Conservation (phyloP, 2,888 invertebrate genomes). For the Drosophila mayaguana region DNA sequence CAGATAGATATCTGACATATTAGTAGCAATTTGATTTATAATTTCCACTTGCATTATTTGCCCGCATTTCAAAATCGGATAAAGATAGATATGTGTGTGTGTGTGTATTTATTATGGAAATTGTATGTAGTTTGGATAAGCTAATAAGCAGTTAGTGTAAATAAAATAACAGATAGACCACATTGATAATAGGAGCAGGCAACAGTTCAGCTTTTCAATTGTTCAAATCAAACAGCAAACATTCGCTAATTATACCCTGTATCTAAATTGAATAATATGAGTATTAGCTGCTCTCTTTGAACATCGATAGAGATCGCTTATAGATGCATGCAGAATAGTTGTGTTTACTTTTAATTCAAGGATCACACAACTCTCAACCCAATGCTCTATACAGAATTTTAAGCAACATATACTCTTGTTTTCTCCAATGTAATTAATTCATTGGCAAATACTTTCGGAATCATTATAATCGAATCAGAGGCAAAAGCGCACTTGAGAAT, state of each 20-base stretch:
- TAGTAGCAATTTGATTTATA: constrained; percentile 62
- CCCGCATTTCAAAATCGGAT: constrained; percentile 43
- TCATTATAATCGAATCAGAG: constrained; percentile 27
- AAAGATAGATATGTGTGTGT: constrained; percentile 1
- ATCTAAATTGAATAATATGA: background rate
- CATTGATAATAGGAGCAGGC: background rate
- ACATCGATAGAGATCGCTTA: background rate
- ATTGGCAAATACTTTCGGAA: constrained; percentile 5
- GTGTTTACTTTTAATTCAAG: too few species aligned
- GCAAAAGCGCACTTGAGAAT: constrained; percentile 22
- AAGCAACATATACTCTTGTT: background rate
- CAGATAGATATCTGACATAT: constrained; percentile 62
- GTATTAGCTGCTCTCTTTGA: too few species aligned
- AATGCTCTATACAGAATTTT: background rate
- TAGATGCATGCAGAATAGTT: too few species aligned
- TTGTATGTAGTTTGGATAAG: constrained; percentile 32
- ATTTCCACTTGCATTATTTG: constrained; percentile 60
- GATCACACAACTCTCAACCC: too few species aligned
- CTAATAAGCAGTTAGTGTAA: constrained; percentile 46
- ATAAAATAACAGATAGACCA: constrained; percentile 1
- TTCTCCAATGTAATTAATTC: background rate
- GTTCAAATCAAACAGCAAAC: background rate
- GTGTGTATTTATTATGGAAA: constrained; percentile 33
- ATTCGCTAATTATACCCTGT: background rate
- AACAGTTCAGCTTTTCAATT: background rate